Evolutionary conservation across 1,140 invertebrate species (phyloP).

Genomic region (Ptiloglossa arizonensis): DNA sequence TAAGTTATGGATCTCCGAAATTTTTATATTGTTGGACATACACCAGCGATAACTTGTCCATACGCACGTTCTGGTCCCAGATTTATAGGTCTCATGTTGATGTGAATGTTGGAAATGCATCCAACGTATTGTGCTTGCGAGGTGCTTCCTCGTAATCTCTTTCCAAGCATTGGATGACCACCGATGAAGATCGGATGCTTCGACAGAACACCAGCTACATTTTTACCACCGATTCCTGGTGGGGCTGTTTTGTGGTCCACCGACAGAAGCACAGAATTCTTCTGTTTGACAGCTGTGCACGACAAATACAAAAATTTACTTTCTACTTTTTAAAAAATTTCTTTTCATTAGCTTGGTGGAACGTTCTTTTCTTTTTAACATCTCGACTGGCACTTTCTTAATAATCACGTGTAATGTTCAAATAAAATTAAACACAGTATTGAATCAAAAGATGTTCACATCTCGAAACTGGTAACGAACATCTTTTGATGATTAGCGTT

Average conservation of each 20-base stretch:
- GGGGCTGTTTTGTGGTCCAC: slow-evolving; percentile 89
- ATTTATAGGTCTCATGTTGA: slow-evolving; percentile 84
- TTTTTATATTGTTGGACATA: slow-evolving; percentile 87
- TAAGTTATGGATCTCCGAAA: background rate
- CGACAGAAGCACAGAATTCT: slow-evolving; percentile 90
- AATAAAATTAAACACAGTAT: no score
- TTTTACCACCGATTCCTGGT: slow-evolving; percentile 86
- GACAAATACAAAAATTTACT: slow-evolving; percentile 26
- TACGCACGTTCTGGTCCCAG: slow-evolving; percentile 84
- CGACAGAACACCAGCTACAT: slow-evolving; percentile 88
- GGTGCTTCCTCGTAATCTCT: slow-evolving; percentile 83
- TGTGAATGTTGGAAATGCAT: slow-evolving; percentile 89
- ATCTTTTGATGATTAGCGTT: no score
- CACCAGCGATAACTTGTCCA: slow-evolving; percentile 87
- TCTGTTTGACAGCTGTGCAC: slow-evolving; percentile 89
- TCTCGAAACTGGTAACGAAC: no score
- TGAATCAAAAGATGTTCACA: no score
- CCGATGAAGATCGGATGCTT: slow-evolving; percentile 94
- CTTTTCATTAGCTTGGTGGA: no score
- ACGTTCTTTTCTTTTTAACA: no score
- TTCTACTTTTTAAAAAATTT: no score
- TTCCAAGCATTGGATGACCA: slow-evolving; percentile 87
- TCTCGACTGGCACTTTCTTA: no score
- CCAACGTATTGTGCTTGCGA: slow-evolving; percentile 89
- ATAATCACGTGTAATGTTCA: no score